These are phyloP conservation scores for Phataginus tetradactyla DNA, from an alignment of 2,797 vertebrate genomes.

Conservation along the genomic window DNA sequence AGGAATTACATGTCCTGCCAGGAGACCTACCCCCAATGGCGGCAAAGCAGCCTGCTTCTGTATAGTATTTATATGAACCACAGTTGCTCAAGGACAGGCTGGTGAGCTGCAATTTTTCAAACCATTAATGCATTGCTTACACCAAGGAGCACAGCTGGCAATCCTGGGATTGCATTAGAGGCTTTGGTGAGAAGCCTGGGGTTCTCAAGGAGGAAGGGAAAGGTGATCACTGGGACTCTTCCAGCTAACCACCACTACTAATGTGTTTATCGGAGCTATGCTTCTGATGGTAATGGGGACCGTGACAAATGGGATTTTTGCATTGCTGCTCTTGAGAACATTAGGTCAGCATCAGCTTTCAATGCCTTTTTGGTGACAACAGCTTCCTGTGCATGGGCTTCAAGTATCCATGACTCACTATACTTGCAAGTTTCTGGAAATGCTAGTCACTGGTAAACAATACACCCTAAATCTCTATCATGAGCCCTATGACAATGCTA, in stretches of 20 bases:
- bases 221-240: constrained; percentile 41
- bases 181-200: constrained; percentile 56
- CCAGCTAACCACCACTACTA: background rate
- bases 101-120: constrained; percentile 71
- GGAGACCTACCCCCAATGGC: constrained; percentile 64
- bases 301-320: constrained; percentile 47
- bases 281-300: constrained; percentile 27
- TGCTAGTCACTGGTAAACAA: background rate
- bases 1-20: constrained; percentile 72
- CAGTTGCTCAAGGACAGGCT: constrained; percentile 73
- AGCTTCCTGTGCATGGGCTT: background rate
- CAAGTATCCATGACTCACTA: background rate
- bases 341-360: constrained; percentile 39
- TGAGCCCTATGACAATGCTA: background rate
- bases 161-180: constrained; percentile 58
- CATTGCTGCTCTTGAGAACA: constrained; percentile 31
- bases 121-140: constrained; percentile 69
- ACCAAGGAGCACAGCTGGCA: constrained; percentile 72
- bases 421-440: constrained; percentile 22
- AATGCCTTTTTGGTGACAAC: constrained; percentile 56
- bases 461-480: background rate
- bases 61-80: constrained; percentile 16
- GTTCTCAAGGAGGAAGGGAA: constrained; percentile 60
- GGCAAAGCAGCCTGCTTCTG: constrained; percentile 71
- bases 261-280: background rate